phyloP scores from a whole-genome alignment of 2,888 invertebrate species.

The Microchrysa polita region DNA sequence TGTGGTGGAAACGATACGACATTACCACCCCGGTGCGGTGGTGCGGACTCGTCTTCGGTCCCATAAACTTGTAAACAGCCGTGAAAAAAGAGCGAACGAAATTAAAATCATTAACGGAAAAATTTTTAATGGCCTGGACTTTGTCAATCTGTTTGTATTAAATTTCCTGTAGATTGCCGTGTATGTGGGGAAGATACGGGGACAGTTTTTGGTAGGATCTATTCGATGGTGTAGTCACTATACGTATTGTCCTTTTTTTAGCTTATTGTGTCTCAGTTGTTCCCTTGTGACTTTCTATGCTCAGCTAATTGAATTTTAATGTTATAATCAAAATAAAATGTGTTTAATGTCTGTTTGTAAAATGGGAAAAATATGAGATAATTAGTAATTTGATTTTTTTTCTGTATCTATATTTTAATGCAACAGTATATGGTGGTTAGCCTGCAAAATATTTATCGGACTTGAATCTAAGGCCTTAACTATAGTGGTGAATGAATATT shows the following conservation, averaged over 20 bases:
- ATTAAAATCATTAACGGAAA: slow-evolving; percentile 50
- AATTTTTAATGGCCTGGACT: slow-evolving; percentile 49
- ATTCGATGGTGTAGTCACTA: neutral
- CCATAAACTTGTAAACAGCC: neutral
- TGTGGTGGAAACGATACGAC: slow-evolving; percentile 36
- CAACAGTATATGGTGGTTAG: no score
- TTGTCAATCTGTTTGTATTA: slow-evolving; percentile 51
- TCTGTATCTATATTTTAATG: no score
- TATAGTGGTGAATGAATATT: no score
- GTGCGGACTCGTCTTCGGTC: no score
- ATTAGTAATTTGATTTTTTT: slow-evolving; percentile 4
- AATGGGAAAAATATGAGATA: slow-evolving; percentile 8
- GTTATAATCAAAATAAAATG: slow-evolving; percentile 47
- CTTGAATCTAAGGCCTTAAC: no score
- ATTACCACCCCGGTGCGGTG: slow-evolving; percentile 17
- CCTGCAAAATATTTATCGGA: no score
- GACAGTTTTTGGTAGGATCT: no score
- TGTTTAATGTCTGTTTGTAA: slow-evolving; percentile 33
- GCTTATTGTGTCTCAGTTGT: neutral
- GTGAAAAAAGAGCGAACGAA: slow-evolving; percentile 36
- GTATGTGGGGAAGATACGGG: neutral
- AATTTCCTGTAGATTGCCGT: slow-evolving; percentile 44
- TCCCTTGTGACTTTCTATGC: slow-evolving; percentile 5
- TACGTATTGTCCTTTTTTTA: neutral
- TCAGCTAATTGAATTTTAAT: slow-evolving; percentile 49